Conservation (phyloP, 2,797 vertebrate species). For the Calcarius lapponicus region DNA sequence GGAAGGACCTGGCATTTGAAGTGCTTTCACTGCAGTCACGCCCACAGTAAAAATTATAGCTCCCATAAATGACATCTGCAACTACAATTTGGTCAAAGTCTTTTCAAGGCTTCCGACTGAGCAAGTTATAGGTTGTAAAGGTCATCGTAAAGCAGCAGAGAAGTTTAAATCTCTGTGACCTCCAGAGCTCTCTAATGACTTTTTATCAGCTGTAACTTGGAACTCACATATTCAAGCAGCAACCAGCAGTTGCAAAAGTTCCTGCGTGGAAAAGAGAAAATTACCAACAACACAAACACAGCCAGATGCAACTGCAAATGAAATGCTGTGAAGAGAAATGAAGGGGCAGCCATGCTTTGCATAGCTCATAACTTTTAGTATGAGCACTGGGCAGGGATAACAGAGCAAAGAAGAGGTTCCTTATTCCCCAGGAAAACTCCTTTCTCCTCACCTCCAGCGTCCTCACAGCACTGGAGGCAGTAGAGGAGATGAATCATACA, state of each 20-base stretch:
- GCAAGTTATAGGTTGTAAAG: conserved; percentile 33
- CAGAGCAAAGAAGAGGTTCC: not conserved
- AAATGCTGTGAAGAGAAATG: not conserved
- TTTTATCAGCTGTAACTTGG: conserved; percentile 1
- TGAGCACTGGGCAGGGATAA: not conserved
- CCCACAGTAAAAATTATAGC: conserved; percentile 51
- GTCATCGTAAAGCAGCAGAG: not conserved
- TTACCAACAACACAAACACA: rapidly evolving
- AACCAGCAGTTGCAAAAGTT: not conserved
- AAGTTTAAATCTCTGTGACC: not conserved
- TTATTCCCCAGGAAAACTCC: not conserved
- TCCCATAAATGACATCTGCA: conserved; percentile 20
- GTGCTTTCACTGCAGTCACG: not conserved
- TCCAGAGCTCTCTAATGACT: not conserved
- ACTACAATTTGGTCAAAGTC: conserved; percentile 38
- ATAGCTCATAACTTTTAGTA: not conserved
- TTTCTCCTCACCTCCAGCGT: not conserved
- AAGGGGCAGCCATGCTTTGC: not conserved
- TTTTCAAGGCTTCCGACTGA: not conserved
- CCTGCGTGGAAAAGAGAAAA: not conserved
- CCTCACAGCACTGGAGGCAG: not conserved
- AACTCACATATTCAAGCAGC: not conserved
- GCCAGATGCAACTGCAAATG: not conserved
- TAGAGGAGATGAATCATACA: not conserved
- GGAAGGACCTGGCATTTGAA: not conserved